These are phyloP conservation scores for Musca domestica DNA, from an alignment of 1,140 invertebrate species.

Conservation along the genomic window DNA sequence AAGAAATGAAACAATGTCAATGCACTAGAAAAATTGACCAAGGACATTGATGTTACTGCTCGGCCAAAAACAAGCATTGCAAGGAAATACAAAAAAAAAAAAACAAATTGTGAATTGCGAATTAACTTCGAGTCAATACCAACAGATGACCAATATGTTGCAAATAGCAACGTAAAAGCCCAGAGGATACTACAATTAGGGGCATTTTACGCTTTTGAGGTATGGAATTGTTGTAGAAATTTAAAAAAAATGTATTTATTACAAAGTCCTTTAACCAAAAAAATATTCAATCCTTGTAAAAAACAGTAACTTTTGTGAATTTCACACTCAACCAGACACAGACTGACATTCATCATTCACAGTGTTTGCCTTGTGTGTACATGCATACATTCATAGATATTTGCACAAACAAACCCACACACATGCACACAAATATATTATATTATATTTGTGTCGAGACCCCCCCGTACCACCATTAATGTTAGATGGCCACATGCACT, in stretches of 20 bases:
- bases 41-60: not conserved
- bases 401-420: too few species aligned
- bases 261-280: too few species aligned
- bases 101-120: not conserved
- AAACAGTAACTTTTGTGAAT: constrained; percentile 4
- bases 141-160: not conserved
- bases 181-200: not conserved
- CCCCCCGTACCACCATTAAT: too few species aligned
- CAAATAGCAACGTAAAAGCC: not conserved
- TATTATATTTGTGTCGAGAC: too few species aligned
- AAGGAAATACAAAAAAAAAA: not conserved
- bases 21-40: constrained; percentile 19
- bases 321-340: not conserved
- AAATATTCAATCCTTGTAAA: not conserved
- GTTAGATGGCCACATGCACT: too few species aligned
- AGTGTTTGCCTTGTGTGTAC: not conserved
- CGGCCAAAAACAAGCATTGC: not conserved
- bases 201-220: not conserved
- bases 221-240: not conserved
- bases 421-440: too few species aligned
- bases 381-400: too few species aligned
- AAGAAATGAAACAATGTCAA: not conserved
- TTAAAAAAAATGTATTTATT: not conserved
- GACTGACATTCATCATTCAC: not conserved
- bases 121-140: not conserved